A percentile compares a stretch with the other conserved stretches of the same genome.
Conservation (phyloP, 2,888 invertebrate species). For the Drosophila paramelanica region DNA sequence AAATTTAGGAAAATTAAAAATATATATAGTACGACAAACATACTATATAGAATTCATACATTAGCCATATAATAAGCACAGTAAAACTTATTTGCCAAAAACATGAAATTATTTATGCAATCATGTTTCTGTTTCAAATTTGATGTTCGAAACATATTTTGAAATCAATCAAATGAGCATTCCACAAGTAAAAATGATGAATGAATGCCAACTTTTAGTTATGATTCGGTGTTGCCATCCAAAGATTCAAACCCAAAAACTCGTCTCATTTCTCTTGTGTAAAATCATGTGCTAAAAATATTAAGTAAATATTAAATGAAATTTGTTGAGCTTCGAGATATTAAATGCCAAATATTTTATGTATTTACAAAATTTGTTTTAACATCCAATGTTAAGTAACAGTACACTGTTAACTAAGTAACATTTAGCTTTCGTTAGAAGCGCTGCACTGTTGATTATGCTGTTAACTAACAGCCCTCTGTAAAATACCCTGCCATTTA, state of each 20-base stretch:
- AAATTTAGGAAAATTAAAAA: constrained; percentile 15
- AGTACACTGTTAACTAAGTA: constrained; percentile 30
- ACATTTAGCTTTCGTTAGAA: constrained; percentile 13
- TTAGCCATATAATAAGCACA: constrained; percentile 60
- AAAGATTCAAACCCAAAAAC: constrained; percentile 66
- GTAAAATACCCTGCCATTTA: constrained; percentile 53
- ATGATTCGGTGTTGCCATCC: constrained; percentile 58
- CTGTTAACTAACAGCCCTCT: constrained; percentile 36
- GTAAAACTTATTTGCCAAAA: constrained; percentile 64
- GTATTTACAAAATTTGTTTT: constrained; percentile 65
- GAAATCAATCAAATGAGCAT: constrained; percentile 49
- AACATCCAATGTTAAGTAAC: constrained; percentile 40
- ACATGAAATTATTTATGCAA: constrained; percentile 37
- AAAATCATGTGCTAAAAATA: constrained; percentile 49
- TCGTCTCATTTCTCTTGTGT: constrained; percentile 60
- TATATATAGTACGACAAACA: constrained; percentile 27
- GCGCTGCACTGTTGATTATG: constrained; percentile 24
- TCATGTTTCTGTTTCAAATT: constrained; percentile 40
- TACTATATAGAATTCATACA: constrained; percentile 41
- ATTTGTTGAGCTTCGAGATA: constrained; percentile 76
- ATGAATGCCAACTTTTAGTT: constrained; percentile 43
- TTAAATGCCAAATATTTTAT: constrained; percentile 76
- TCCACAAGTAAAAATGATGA: constrained; percentile 60
- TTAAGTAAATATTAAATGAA: constrained; percentile 28
- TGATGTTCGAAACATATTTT: constrained; percentile 24